Evolutionary conservation across 2,888 invertebrate species (phyloP), one percentile per base, ranked within the genome.

Genomic region (Cephus nigrinus): DNA sequence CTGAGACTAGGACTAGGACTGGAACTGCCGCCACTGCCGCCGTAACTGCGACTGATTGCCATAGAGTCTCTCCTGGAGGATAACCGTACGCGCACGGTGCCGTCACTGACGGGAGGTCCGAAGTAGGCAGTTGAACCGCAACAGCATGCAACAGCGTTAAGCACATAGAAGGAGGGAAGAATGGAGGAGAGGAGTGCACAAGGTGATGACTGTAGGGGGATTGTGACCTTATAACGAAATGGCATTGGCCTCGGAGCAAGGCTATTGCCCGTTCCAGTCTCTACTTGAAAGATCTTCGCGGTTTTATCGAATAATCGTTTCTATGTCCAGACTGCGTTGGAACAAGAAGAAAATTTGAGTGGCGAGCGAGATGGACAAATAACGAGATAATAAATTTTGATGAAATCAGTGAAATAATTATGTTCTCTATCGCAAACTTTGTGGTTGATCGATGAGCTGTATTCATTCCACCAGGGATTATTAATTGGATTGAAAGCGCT

Each of bases 51-150:
- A 89, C 89, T 88, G 87, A 87, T 86, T 87, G 84, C 88, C 89
- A 85, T 88, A 83, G 82, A 83, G 84, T 80, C 82, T 86, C 86
- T 86, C 86, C 86, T 87, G 86, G 85, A 85, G 84, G 82, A 84
- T 84, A 36, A 12, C 12, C 36, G 36, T 36, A 36, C 81, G 82
- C 84, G 69, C 85, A 86, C 87, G 85, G 85, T 76, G 77, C 3
- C n/a, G 69, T 69, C 69, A 30, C 69, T 69, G 32, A 69, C 69
- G 69, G 69, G 40, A 15, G 40, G 15, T 40, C 40, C 40, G 15
- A 69, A 12, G 32, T 32, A 30, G 30, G 5, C 69, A n/a, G 12
- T 69, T 30, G 11, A 23, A 69, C 69, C 11, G n/a, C 12, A 30
- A 11, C 9, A 30, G 15, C 40, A 40, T 40, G 40, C 32, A 69